Base-by-base conservation (phyloP, 2,888 invertebrate species). In the Macropis europaea region DNA sequence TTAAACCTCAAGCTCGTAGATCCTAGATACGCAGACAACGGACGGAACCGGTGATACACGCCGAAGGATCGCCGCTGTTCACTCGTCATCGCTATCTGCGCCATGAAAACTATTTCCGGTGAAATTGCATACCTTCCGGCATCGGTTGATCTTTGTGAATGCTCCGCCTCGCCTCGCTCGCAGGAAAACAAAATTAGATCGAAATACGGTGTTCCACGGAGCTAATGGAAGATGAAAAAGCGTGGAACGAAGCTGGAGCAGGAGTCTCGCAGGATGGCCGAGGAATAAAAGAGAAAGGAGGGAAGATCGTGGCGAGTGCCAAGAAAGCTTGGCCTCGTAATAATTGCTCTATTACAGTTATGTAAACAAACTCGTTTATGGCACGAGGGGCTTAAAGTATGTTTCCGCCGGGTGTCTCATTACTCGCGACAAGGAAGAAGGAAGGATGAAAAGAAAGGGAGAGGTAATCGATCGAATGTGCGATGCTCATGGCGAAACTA, bases 1-100 rank as follows among this genome's bases (percentile, higher is more conserved):
- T 70, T 79, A 83, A 78, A 78, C 75, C 56, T 57, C 50, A 36
- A 45, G 73, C 67, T 64, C 67, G 34, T 79, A 78, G 57, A 81
- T 78, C 70, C 54, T 34, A 53, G 54, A 54, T 74, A 77, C 64
- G 47, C 38, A 32, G 15, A 45, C 32, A 50, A 45, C 19, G 43
- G 38, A 38, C 50, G 32, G 62, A 47, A 45, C 64, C 36, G 9
- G 24, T 22, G 43, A 32, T 32, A 40, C 38, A 26, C 60, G 7
- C 30, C 9, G 48, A 30, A 48, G 59, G 52, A 28, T 22, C 47
- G 17, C 48, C 53, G 17, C 24, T 32, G 50, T 15, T n/a, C 50
- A 17, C 47, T 17, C 38, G 42, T 48, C 57, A 11, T 57, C 19
- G 38, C 34, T 43, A 26, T 48, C 59, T 34, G 13, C 34, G 38